Percentiles rank a stretch among this genome's conserved stretches.
These are phyloP conservation scores for Watsonalla cultraria DNA, from an alignment of 2,888 invertebrate genomes.

Conservation along the genomic window DNA sequence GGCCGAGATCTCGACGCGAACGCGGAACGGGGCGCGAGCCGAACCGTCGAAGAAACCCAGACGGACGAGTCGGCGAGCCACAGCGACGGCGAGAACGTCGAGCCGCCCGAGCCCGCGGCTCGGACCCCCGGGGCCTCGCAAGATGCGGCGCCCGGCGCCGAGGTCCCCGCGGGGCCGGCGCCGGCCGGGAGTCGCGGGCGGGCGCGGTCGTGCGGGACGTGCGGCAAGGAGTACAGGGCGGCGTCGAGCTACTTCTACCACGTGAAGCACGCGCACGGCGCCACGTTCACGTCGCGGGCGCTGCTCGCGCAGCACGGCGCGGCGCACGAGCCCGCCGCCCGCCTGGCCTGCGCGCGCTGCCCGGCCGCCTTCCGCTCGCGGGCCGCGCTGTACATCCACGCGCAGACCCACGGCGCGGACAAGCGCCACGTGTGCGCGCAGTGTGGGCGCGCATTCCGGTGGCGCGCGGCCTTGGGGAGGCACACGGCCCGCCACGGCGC, in stretches of 20 bases:
- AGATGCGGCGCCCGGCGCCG: background rate
- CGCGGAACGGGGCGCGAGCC: background rate
- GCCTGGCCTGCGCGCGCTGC: slow-evolving; percentile 64
- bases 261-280: slow-evolving; percentile 63
- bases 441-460: slow-evolving; percentile 63
- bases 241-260: slow-evolving; percentile 75
- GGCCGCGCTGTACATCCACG: slow-evolving; percentile 72
- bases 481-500: slow-evolving; percentile 65
- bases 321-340: slow-evolving; percentile 61
- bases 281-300: slow-evolving; percentile 62
- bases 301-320: slow-evolving; percentile 63
- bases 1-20: background rate
- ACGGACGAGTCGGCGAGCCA: slow-evolving; percentile 44
- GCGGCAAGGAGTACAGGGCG: slow-evolving; percentile 66
- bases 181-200: slow-evolving; percentile 22
- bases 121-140: background rate
- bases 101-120: slow-evolving; percentile 12
- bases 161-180: slow-evolving; percentile 1
- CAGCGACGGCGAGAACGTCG: slow-evolving; percentile 44
- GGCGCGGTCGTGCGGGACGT: slow-evolving; percentile 63
- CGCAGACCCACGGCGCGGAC: slow-evolving; percentile 35
- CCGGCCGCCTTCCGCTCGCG: slow-evolving; percentile 67
- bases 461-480: slow-evolving; percentile 60
- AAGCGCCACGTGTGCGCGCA: slow-evolving; percentile 30
- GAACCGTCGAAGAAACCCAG: background rate